A percentile compares a stretch with the other conserved stretches of the same genome.
phyloP scores from a whole-genome alignment of 2,888 invertebrate species.

The Tethea ocularis region DNA sequence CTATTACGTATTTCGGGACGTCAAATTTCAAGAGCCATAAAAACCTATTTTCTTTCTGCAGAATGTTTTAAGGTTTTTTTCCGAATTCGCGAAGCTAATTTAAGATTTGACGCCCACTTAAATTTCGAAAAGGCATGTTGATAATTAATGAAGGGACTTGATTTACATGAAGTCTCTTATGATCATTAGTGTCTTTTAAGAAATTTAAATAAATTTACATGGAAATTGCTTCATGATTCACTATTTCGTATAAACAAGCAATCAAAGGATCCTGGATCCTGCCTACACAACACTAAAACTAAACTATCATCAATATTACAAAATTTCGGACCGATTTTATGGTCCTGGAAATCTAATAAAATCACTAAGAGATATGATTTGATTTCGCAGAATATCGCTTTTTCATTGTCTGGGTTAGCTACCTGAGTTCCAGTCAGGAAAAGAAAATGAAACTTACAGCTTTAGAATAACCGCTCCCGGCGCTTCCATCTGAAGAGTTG shows the following conservation, averaged over 20 bases:
- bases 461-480: conserved; percentile 79
- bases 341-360: too few relatives aligned
- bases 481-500: conserved; percentile 81
- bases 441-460: conserved; percentile 62
- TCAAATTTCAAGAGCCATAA: too few relatives aligned
- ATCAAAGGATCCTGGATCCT: background rate
- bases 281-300: background rate
- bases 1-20: too few relatives aligned
- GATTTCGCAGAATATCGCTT: too few relatives aligned
- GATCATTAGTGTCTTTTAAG: background rate
- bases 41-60: too few relatives aligned
- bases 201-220: background rate
- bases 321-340: background rate
- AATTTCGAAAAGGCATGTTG: background rate
- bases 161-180: background rate
- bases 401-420: too few relatives aligned
- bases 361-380: too few relatives aligned
- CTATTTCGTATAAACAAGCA: background rate
- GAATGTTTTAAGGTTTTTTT: background rate
- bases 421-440: conserved; percentile 7
- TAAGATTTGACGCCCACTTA: background rate
- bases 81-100: background rate
- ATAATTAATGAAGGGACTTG: background rate
- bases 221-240: background rate
- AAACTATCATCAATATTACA: background rate